These are phyloP conservation scores for Odontomachus brunneus DNA, from an alignment of 1,140 invertebrate genomes.

Conservation along the genomic window DNA sequence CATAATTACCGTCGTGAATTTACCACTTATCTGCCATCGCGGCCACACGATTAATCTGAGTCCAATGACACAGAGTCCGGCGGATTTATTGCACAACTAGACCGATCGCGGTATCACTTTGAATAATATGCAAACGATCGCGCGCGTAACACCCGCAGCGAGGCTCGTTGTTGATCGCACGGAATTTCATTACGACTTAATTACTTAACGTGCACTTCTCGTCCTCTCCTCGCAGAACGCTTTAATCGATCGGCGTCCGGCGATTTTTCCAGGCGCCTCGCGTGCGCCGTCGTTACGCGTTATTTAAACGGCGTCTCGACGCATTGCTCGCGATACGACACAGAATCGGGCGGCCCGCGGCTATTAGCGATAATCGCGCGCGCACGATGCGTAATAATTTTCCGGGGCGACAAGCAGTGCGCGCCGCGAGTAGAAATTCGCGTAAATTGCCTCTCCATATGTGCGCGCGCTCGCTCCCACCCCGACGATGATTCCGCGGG, in stretches of 20 bases:
- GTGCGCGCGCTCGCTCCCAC: neutral
- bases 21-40: neutral
- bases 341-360: too few species aligned
- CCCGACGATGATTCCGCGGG: slow-evolving; percentile 1
- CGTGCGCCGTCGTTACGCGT: neutral
- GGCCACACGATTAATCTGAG: neutral
- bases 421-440: slow-evolving; percentile 1
- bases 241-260: slow-evolving; percentile 3
- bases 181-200: slow-evolving; percentile 27
- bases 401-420: slow-evolving; percentile 8
- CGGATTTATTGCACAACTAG: slow-evolving; percentile 13
- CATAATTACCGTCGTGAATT: neutral
- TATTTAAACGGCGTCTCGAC: slow-evolving; percentile 19
- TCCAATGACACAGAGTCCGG: neutral
- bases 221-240: neutral
- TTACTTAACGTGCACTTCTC: neutral
- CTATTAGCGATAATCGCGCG: slow-evolving; percentile 28
- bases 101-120: neutral
- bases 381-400: slow-evolving; percentile 10
- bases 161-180: slow-evolving; percentile 1
- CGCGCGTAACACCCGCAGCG: neutral
- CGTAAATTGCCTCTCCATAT: slow-evolving; percentile 22
- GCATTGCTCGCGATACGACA: neutral
- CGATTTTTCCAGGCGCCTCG: neutral
- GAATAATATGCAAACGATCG: slow-evolving; percentile 1